Conservation (phyloP, 2,113 vertebrate genomes). For the Talpa occidentalis region DNA sequence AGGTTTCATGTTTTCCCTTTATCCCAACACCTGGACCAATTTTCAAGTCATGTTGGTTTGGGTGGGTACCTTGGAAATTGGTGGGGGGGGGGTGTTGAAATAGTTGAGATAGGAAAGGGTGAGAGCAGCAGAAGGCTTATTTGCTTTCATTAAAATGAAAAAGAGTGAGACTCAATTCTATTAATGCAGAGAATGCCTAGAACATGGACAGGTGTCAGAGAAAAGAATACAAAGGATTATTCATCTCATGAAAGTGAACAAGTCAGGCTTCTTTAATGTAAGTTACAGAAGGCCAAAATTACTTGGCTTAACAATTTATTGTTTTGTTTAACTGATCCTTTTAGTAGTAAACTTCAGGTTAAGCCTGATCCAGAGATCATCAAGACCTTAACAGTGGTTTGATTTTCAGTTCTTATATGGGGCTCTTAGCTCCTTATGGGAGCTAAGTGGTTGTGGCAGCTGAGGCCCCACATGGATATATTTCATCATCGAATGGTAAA, state of each 20-base stretch:
- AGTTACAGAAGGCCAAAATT: neutral
- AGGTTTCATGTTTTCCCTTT: neutral
- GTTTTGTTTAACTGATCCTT: neutral
- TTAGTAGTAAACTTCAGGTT: neutral
- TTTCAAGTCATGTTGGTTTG: neutral
- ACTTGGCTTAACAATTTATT: neutral
- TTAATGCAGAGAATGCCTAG: neutral
- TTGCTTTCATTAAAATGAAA: conserved; percentile 51
- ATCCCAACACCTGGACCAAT: neutral
- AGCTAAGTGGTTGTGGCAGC: neutral
- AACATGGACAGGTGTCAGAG: neutral
- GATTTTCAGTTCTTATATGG: neutral
- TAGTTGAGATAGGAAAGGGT: neutral
- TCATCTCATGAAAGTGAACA: conserved; percentile 1
- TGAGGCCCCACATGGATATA: no score
- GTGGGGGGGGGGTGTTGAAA: neutral
- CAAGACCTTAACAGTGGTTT: neutral
- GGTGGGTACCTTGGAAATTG: neutral
- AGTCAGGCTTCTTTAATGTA: neutral
- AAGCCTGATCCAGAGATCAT: neutral
- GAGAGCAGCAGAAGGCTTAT: neutral
- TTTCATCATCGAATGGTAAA: neutral
- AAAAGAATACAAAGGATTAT: conserved; percentile 13
- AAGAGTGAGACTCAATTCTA: conserved; percentile 18
- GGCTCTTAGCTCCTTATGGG: neutral